phyloP scores from a whole-genome alignment of 2,797 vertebrate genomes.

The Sebastes minor region DNA sequence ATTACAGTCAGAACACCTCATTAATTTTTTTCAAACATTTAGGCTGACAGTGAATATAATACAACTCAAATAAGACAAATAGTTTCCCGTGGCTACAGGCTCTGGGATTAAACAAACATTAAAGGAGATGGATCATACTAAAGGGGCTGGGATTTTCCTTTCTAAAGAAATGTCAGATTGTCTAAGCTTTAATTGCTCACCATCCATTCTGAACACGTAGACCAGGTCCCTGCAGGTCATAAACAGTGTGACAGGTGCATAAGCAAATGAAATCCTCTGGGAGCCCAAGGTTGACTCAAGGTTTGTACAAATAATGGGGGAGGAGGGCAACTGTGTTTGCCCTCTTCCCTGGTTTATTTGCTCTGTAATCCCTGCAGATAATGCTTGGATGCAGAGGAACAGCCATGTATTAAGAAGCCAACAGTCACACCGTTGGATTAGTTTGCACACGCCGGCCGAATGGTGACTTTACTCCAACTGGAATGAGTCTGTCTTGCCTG shows the following conservation, averaged over 20 bases:
- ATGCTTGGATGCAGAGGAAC: neutral
- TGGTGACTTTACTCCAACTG: neutral
- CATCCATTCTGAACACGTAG: neutral
- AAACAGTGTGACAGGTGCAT: conserved; percentile 11
- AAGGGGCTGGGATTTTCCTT: neutral
- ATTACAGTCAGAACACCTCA: neutral
- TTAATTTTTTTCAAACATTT: neutral
- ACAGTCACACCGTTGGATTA: neutral
- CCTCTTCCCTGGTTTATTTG: conserved; percentile 3
- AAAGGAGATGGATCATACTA: neutral
- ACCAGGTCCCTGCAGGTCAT: neutral
- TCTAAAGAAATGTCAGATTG: neutral
- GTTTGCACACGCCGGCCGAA: neutral
- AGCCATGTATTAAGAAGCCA: neutral
- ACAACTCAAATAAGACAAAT: neutral
- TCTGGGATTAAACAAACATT: neutral
- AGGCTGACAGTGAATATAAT: neutral
- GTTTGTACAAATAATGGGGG: conserved; percentile 26
- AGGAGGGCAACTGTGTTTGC: neutral
- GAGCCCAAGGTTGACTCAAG: conserved; percentile 17
- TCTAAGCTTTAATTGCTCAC: conserved; percentile 5
- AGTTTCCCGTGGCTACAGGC: neutral
- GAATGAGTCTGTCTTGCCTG: neutral
- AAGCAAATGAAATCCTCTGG: conserved; percentile 22
- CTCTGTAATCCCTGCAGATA: conserved; percentile 20